Evolutionary conservation across 2,888 invertebrate genomes (phyloP), one percentile per base, ranked within the genome.

Genomic region (Pasiphila rectangulata): DNA sequence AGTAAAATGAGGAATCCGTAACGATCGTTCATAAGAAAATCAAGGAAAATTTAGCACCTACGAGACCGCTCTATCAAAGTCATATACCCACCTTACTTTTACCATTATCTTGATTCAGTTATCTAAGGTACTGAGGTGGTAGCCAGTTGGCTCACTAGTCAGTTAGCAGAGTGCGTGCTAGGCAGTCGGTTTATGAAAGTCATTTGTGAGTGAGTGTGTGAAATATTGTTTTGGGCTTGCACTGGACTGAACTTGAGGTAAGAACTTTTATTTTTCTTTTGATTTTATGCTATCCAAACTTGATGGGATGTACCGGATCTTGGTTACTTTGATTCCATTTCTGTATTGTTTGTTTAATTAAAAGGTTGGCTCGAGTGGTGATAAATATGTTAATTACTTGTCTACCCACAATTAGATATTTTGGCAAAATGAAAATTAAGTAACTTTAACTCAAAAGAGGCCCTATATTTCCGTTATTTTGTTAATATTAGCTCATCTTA

Each of bases 91-190:
- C 60, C 70, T 65, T 64, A 69, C 65, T 81, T 79, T 80, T 81
- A 78, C 77, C 75, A 79, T 70, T 83, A 85, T 85, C 84, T 85
- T 66, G 83, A 80, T 75, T 78, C 72, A 77, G 67, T 83, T 83
- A 84, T 84, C 84, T 80, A 64, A 64, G 66, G 65, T 69, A 64
- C 67, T 67, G 64, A 72, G 68, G 66, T 67, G 56, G 30, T 16
- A 32, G 10, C 9, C 4, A 32, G 17, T n/a, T n/a, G 17, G 6
- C 4, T 32, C 17, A 6, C 32, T 76, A 85, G 84, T 85, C 68
- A 68, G 56, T 67, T 61, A 58, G 63, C 69, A 72, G 70, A 69
- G 67, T 61, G 66, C 72, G 72, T 67, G 65, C 69, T 65, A 62
- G 75, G 39, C 80, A 73, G 79, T 76, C 77, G 85, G 60, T 12